Percentiles rank a stretch among this genome's conserved stretches.
Conservation (phyloP, 2,113 vertebrate genomes). For the Petaurus breviceps region DNA sequence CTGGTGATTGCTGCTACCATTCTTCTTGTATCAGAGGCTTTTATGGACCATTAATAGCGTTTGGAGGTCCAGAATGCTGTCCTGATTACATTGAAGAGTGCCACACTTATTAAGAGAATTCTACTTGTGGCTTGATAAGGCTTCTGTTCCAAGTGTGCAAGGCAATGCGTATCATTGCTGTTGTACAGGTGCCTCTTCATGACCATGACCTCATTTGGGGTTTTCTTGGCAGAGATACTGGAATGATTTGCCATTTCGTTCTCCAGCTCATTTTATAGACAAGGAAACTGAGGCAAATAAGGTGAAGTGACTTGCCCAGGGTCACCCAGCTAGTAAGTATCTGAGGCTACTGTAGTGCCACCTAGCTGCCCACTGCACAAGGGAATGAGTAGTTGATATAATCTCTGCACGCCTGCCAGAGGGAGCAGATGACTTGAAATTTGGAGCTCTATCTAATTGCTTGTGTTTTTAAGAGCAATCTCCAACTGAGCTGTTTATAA, state of each 20-base stretch:
- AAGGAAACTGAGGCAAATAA: not conserved
- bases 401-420: not conserved
- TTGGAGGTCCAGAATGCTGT: conserved; percentile 54
- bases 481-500: not conserved
- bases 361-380: too few species aligned
- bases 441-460: conserved; percentile 34
- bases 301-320: not conserved
- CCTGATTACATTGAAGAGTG: conserved; percentile 68
- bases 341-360: not conserved
- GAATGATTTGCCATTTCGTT: not conserved
- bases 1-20: conserved; percentile 69
- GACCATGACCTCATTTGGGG: not conserved
- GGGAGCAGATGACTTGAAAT: conserved; percentile 22
- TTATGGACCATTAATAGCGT: conserved; percentile 66
- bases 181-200: too few species aligned
- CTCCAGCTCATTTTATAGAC: not conserved
- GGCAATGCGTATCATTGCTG: not conserved
- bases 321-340: not conserved
- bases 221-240: not conserved
- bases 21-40: conserved; percentile 69
- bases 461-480: conserved; percentile 4
- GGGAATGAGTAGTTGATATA: not conserved
- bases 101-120: conserved; percentile 38
- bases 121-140: conserved; percentile 26
- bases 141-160: conserved; percentile 59